Evolutionary conservation across 2,888 invertebrate genomes (phyloP), one percentile per base, ranked within the genome.

Genomic region (Synanthedon vespiformis): DNA sequence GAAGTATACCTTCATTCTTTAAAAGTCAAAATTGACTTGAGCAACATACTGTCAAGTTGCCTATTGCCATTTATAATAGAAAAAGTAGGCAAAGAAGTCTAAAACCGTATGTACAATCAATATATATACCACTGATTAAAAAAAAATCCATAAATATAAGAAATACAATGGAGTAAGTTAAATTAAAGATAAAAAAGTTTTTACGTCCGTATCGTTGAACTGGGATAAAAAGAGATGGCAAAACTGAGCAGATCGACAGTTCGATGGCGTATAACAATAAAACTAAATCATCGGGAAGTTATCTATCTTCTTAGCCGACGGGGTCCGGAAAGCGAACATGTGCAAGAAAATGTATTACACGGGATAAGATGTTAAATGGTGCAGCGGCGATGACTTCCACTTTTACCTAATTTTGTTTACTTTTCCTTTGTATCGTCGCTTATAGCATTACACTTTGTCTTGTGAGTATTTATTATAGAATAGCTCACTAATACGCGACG

Each of bases 231-330:
- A 34, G 34, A 34, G 34, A 34, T 34, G 44, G 44, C 44, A 44
- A 44, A 44, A 44, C n/a, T 44, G 44, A 13, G 14, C 44, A n/a
- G 44, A 44, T 44, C 70, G 71, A 78, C 77, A 78, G 76, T 80
- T 74, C 77, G 72, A 79, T 74, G 72, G 72, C 67, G 74, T 75
- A 81, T 81, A 83, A 82, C 83, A 85, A 86, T 87, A 87, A 87
- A 86, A 86, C 74, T 83, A 86, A 87, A 85, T 85, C 86, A 85
- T 85, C 82, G 80, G 82, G 84, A 87, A 86, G 85, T 84, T 85
- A 85, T 86, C 79, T 84, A 79, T 84, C 82, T 82, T 70, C 68
- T 68, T 63, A 70, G 72, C 61, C 69, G 74, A 69, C 72, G 69
- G 66, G 66, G 65, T 62, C 72, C 63, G 77, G 79, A 71, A 75